Conservation (phyloP, 1,140 invertebrate species). For the Aphelenchoides besseyi region DNA sequence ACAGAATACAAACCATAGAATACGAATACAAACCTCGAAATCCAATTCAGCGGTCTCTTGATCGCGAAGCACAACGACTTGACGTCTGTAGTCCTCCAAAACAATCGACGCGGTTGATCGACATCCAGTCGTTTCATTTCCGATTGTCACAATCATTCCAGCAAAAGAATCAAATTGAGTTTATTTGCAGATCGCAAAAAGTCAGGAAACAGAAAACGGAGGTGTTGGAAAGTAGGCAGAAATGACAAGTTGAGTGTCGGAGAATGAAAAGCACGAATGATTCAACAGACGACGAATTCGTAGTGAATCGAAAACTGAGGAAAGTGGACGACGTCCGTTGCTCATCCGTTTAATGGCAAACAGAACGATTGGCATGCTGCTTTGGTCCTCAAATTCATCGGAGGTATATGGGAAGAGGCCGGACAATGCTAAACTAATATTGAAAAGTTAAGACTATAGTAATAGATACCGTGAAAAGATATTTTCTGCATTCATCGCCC, state of each 20-base stretch:
- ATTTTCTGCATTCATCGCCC: not conserved
- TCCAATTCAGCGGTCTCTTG: not conserved
- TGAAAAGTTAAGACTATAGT: not conserved
- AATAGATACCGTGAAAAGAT: not conserved
- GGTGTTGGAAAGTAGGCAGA: not conserved
- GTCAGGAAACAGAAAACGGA: not conserved
- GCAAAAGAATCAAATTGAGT: not conserved
- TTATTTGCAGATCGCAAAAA: not conserved
- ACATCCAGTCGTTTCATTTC: not conserved
- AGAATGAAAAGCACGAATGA: not conserved
- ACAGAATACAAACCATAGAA: not conserved
- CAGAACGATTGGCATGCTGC: slow-evolving; percentile 16
- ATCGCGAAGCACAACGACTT: not conserved
- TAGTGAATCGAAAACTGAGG: slow-evolving; percentile 2
- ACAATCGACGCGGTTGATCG: not conserved
- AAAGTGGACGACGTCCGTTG: not conserved
- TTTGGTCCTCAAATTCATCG: slow-evolving; percentile 11
- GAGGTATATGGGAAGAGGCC: slow-evolving; percentile 1
- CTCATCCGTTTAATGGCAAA: slow-evolving; percentile 9
- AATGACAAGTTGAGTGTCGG: not conserved
- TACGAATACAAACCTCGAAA: not conserved
- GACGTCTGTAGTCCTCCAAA: not conserved
- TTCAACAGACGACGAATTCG: not conserved
- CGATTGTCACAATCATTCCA: not conserved
- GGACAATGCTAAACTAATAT: not conserved